These are phyloP conservation scores for Papilio dardanus DNA, from an alignment of 1,140 invertebrate species.

Conservation along the genomic window DNA sequence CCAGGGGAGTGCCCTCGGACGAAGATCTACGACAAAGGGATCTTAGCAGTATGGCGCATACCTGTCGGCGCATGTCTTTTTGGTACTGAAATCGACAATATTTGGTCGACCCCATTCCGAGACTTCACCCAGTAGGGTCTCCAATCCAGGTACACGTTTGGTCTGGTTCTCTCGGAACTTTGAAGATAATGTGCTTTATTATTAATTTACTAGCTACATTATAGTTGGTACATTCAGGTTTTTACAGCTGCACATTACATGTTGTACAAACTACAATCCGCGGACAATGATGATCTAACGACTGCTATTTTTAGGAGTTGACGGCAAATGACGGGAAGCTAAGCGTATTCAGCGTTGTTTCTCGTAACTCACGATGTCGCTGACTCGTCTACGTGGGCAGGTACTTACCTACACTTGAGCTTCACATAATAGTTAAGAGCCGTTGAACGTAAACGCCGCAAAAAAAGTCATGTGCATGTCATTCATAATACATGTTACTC, in stretches of 20 bases:
- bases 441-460: conserved; percentile 49
- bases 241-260: not conserved
- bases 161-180: too few species aligned
- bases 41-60: too few species aligned
- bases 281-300: conserved; percentile 11
- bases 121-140: too few species aligned
- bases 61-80: too few species aligned
- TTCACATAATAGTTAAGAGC: conserved; percentile 39
- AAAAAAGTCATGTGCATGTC: conserved; percentile 72
- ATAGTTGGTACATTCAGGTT: not conserved
- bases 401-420: conserved; percentile 26
- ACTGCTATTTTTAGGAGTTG: conserved; percentile 33
- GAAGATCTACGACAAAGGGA: too few species aligned
- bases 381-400: conserved; percentile 27
- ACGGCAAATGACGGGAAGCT: conserved; percentile 9
- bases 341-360: conserved; percentile 21
- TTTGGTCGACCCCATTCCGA: too few species aligned
- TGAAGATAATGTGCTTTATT: not conserved
- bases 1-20: too few species aligned
- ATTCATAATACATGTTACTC: conserved; percentile 65
- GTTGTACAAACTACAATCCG: not conserved
- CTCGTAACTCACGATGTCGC: conserved; percentile 26
- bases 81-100: too few species aligned
- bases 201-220: not conserved
- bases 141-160: too few species aligned